These are phyloP conservation scores for Champsocephalus gunnari DNA, from an alignment of 2,797 vertebrate genomes.

Conservation along the genomic window DNA sequence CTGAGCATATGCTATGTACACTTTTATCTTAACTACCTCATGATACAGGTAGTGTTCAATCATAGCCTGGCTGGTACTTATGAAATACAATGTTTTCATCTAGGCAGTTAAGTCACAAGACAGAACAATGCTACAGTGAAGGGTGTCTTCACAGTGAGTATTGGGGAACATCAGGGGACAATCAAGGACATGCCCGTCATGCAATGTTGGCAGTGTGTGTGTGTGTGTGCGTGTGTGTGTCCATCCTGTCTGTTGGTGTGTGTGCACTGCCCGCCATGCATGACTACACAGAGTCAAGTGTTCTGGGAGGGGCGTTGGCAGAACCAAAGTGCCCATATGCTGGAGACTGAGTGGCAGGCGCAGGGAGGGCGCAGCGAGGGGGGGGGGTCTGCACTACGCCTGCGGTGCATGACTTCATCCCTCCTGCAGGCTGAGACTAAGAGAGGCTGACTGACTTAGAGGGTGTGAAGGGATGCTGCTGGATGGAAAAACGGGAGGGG, in stretches of 20 bases:
- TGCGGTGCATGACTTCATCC: slow-evolving; percentile 71
- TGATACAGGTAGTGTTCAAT: slow-evolving; percentile 39
- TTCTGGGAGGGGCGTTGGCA: slow-evolving; percentile 71
- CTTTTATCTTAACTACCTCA: slow-evolving; percentile 57
- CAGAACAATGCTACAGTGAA: slow-evolving; percentile 38
- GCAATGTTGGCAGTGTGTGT: slow-evolving; percentile 65
- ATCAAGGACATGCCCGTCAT: slow-evolving; percentile 79
- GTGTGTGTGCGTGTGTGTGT: slow-evolving; percentile 38
- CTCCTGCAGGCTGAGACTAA: slow-evolving; percentile 59
- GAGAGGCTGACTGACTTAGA: slow-evolving; percentile 49
- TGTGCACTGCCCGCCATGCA: slow-evolving; percentile 53
- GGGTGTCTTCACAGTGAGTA: slow-evolving; percentile 44
- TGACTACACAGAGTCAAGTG: slow-evolving; percentile 77
- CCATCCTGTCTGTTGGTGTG: slow-evolving; percentile 27
- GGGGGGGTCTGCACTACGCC: slow-evolving; percentile 50
- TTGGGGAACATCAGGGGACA: slow-evolving; percentile 65
- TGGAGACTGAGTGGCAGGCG: slow-evolving; percentile 64
- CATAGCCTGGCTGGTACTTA: slow-evolving; percentile 31
- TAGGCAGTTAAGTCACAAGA: slow-evolving; percentile 34
- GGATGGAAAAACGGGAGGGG: slow-evolving; percentile 13
- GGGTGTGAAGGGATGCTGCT: slow-evolving; percentile 56
- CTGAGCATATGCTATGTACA: slow-evolving; percentile 40
- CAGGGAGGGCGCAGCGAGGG: slow-evolving; percentile 58
- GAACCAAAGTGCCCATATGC: slow-evolving; percentile 65
- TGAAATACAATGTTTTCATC: slow-evolving; percentile 49